Percentiles rank a stretch among this genome's conserved stretches.
phyloP scores from a whole-genome alignment of 30 jellyfish, hydroid and myxozoan genomes.

The Cassiopea andromeda region DNA sequence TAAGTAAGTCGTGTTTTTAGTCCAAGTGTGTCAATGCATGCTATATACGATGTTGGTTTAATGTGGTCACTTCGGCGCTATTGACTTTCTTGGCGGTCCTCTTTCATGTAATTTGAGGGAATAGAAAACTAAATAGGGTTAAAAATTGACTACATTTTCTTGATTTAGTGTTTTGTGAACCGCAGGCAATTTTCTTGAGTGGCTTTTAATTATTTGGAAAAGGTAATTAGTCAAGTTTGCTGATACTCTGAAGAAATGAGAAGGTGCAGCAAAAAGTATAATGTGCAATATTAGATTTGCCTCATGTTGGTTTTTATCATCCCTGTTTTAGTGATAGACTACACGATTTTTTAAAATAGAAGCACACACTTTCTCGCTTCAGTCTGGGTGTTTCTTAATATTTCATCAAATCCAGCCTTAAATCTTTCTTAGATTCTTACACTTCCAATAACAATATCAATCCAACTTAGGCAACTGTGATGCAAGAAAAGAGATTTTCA shows the following conservation, averaged over 20 bases:
- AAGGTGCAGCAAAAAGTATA: not conserved
- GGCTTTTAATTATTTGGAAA: slow-evolving; percentile 39
- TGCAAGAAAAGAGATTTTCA: too few relatives aligned
- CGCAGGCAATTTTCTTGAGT: not conserved
- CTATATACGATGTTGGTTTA: slow-evolving; percentile 47
- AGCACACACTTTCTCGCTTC: too few relatives aligned
- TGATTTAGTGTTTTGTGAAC: slow-evolving; percentile 26
- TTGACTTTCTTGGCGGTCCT: slow-evolving; percentile 48
- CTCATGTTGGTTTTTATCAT: not conserved
- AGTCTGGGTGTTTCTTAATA: too few relatives aligned
- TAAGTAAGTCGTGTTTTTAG: slow-evolving; percentile 71
- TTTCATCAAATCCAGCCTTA: too few relatives aligned
- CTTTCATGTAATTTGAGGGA: slow-evolving; percentile 35
- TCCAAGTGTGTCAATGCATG: slow-evolving; percentile 33
- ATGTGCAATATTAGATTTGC: not conserved
- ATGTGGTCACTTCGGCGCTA: slow-evolving; percentile 47
- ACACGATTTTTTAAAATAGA: too few relatives aligned
- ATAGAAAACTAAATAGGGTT: slow-evolving; percentile 24
- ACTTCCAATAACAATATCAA: too few relatives aligned
- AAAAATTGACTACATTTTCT: not conserved
- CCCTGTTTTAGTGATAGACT: too few relatives aligned
- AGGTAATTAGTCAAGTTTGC: not conserved
- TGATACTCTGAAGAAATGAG: not conserved
- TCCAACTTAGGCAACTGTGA: too few relatives aligned
- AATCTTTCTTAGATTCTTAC: too few relatives aligned